Evolutionary conservation across 2,888 invertebrate species (phyloP).

Genomic region (Eupeodes luniger): DNA sequence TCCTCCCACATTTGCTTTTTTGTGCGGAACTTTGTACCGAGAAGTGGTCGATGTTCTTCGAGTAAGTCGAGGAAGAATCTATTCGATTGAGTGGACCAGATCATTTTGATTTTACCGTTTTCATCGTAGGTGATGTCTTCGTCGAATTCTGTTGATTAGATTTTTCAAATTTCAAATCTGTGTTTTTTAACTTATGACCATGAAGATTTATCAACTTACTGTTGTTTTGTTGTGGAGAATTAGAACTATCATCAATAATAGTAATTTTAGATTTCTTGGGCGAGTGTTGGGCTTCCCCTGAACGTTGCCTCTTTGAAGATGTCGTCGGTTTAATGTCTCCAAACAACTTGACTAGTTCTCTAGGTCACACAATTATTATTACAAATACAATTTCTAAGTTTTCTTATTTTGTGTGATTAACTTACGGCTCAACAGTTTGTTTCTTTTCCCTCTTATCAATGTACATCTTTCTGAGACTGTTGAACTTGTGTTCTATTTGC

Average conservation of each 20-base stretch:
- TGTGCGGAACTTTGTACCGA: constrained; percentile 52
- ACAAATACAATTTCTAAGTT: neutral
- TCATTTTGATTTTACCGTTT: constrained; percentile 35
- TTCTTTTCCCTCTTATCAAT: constrained; percentile 51
- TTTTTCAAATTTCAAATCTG: too few species aligned
- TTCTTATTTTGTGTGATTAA: neutral
- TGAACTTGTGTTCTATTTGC: constrained; percentile 56
- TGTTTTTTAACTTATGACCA: too few species aligned
- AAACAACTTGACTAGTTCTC: constrained; percentile 58
- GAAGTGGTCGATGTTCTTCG: constrained; percentile 51
- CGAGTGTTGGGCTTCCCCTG: neutral
- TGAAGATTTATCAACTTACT: constrained; percentile 19
- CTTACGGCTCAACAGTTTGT: constrained; percentile 58
- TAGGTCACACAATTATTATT: neutral
- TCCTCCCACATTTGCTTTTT: constrained; percentile 70
- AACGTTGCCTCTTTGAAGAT: neutral
- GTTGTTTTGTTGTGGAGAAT: constrained; percentile 3
- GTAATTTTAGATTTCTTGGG: constrained; percentile 27
- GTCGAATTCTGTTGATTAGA: neutral
- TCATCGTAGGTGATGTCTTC: neutral
- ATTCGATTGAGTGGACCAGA: constrained; percentile 46
- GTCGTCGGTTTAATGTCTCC: neutral
- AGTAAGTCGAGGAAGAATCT: constrained; percentile 52
- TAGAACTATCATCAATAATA: neutral
- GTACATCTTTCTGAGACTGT: constrained; percentile 64